A percentile compares a stretch with the other conserved stretches of the same genome.
Conservation (phyloP, 1,140 invertebrate genomes). For the Helicoverpa zea region DNA sequence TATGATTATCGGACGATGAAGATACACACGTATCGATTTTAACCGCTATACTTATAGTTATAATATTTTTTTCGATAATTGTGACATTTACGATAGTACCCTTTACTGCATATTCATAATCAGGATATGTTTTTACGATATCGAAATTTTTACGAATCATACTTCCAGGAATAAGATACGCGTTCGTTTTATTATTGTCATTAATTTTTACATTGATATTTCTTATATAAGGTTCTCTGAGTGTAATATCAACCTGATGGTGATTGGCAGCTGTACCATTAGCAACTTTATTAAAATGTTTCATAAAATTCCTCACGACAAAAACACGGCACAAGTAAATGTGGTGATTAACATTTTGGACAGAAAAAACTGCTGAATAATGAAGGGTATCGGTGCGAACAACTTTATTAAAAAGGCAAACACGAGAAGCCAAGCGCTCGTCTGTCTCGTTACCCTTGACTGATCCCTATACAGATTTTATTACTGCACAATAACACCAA, state of each 20-base stretch:
- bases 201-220: conserved; percentile 62
- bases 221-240: conserved; percentile 52
- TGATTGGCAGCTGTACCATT: conserved; percentile 67
- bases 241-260: conserved; percentile 58
- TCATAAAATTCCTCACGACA: conserved; percentile 63
- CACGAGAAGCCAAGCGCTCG: conserved; percentile 63
- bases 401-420: conserved; percentile 75
- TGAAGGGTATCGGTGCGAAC: conserved; percentile 73
- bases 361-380: conserved; percentile 70
- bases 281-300: conserved; percentile 71
- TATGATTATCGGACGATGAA: conserved; percentile 82
- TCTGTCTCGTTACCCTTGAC: conserved; percentile 65
- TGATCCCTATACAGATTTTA: conserved; percentile 59
- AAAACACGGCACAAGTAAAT: conserved; percentile 66
- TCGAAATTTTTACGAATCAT: conserved; percentile 66
- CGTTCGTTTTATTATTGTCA: conserved; percentile 63
- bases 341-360: conserved; percentile 73
- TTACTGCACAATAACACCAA: conserved; percentile 64
- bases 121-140: conserved; percentile 66
- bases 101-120: conserved; percentile 74
- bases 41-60: conserved; percentile 41
- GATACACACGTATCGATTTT: conserved; percentile 70
- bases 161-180: conserved; percentile 46
- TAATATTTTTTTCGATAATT: conserved; percentile 42
- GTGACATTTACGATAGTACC: conserved; percentile 71